Conservation (phyloP, 2,797 vertebrate genomes). For the Coccyzus lansbergi region DNA sequence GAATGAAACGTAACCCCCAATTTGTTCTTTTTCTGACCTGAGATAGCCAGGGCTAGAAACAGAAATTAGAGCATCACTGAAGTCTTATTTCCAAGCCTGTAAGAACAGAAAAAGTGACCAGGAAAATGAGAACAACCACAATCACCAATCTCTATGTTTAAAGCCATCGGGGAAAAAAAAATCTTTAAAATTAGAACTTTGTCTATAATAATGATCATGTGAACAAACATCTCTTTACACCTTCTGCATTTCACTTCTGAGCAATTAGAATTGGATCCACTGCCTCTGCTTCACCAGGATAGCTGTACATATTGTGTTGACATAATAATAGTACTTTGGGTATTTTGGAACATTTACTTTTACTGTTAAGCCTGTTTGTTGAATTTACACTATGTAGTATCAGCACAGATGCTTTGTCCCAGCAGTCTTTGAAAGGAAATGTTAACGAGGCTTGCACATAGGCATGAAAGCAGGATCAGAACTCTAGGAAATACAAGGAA, state of each 20-base stretch:
- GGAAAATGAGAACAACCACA: neutral
- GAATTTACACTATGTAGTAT: neutral
- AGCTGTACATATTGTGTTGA: neutral
- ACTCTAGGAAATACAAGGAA: slow-evolving; percentile 48
- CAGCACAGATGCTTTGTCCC: neutral
- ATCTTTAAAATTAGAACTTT: neutral
- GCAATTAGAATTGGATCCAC: neutral
- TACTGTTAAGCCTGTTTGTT: neutral
- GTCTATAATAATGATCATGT: neutral
- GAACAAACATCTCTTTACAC: neutral
- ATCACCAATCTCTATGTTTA: neutral
- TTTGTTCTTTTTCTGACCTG: neutral
- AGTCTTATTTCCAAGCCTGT: neutral
- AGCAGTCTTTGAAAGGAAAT: neutral
- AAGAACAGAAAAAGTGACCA: neutral
- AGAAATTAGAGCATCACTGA: slow-evolving; percentile 28
- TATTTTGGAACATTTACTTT: neutral
- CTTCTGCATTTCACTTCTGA: neutral
- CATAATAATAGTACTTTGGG: neutral
- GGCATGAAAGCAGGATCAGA: neutral
- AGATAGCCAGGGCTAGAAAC: neutral
- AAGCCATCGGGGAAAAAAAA: neutral
- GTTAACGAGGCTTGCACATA: neutral
- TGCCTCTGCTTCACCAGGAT: neutral
- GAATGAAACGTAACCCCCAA: neutral